A percentile compares a stretch with the other conserved stretches of the same genome.
These are phyloP conservation scores for Calvadosia cruxmelitensis DNA, from an alignment of 30 jellyfish, hydroid and myxozoan species.

Conservation along the genomic window DNA sequence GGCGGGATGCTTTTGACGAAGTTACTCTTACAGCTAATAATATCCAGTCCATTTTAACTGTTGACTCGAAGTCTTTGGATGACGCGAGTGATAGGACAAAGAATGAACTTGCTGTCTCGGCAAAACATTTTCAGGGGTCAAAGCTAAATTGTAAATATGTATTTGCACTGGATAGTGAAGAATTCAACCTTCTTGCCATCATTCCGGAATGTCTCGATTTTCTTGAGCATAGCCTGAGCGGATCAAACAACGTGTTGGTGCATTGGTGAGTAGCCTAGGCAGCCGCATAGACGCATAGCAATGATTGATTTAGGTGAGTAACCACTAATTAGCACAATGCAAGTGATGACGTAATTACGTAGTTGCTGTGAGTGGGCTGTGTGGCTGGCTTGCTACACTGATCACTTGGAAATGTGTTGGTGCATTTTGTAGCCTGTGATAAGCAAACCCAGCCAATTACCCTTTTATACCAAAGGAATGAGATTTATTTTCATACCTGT, in stretches of 20 bases:
- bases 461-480: too few relatives aligned
- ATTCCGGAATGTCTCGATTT: not conserved
- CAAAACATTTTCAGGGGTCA: not conserved
- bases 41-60: not conserved
- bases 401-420: too few relatives aligned
- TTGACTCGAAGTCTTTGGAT: not conserved
- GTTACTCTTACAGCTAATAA: not conserved
- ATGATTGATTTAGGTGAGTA: too few relatives aligned
- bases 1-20: conserved; percentile 1
- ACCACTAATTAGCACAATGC: too few relatives aligned
- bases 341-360: too few relatives aligned
- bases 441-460: too few relatives aligned
- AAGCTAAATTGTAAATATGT: not conserved
- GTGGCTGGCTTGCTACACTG: too few relatives aligned
- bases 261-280: not conserved
- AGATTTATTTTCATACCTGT: too few relatives aligned
- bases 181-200: too few relatives aligned
- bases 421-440: too few relatives aligned
- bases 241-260: not conserved
- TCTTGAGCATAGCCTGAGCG: not conserved
- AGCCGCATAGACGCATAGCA: not conserved
- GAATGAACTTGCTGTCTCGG: not conserved
- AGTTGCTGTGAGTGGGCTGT: too few relatives aligned
- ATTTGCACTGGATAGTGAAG: not conserved
- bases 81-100: too few relatives aligned